Percentiles rank a stretch among this genome's conserved stretches.
phyloP scores from a whole-genome alignment of 2,797 vertebrate genomes.

The Trichosurus vulpecula region DNA sequence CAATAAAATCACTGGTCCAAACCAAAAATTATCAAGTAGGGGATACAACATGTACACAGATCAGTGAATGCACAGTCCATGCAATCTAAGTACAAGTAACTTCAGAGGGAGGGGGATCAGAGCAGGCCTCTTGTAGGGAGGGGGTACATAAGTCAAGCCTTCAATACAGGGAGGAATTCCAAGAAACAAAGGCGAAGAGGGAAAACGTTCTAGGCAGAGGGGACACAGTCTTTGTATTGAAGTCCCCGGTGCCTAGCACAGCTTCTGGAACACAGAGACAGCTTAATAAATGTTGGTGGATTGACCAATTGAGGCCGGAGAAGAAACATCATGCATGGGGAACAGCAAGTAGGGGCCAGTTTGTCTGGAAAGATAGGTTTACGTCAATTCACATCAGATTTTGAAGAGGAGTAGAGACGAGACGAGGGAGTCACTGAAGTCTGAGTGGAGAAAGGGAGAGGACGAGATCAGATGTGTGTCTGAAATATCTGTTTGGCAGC shows the following conservation, averaged over 20 bases:
- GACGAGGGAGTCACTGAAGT: neutral
- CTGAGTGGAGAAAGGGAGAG: neutral
- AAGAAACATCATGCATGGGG: neutral
- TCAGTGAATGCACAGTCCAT: neutral
- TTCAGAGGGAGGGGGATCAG: neutral
- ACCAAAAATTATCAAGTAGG: neutral
- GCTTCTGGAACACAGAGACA: neutral
- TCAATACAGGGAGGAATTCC: neutral
- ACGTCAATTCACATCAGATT: neutral
- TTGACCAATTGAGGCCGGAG: neutral
- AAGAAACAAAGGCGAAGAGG: neutral
- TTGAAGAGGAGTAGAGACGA: neutral
- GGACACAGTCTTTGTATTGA: neutral
- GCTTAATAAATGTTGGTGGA: neutral
- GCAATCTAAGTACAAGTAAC: neutral
- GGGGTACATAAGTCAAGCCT: neutral
- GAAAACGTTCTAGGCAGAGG: conserved; percentile 15
- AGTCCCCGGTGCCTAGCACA: neutral
- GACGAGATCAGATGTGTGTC: neutral
- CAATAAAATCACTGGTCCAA: neutral
- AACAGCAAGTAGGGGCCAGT: neutral
- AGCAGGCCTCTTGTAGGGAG: neutral
- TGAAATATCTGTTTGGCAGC: neutral
- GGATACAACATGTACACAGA: neutral
- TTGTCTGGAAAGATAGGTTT: neutral